Base-by-base conservation (phyloP, 1,140 invertebrate species). In the Aphelenchoides fujianensis region DNA sequence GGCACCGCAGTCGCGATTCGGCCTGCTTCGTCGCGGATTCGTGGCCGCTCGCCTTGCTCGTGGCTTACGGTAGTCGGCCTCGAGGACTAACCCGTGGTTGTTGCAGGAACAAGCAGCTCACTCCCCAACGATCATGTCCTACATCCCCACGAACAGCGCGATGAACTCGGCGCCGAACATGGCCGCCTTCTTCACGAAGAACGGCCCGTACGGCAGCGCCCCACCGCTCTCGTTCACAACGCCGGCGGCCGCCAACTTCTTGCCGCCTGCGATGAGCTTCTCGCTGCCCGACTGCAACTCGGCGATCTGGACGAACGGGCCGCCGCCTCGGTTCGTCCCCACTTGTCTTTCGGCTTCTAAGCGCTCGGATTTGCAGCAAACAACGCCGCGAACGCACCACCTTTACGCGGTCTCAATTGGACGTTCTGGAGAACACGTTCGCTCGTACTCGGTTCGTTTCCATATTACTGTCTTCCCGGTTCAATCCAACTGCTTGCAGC, bases 361-460 rank as follows among this genome's bases (percentile, higher is more conserved):
- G 2, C n/a, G n/a, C 1, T 19, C n/a, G n/a, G 16, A 66, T 82
- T 82, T 67, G 62, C 70, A 82, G 95, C 62, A 98, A 98, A 86
- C 95, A 98, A 86, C 88, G 96, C 9, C 86, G 96, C 37, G 96
- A 99, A 84, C 85, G 96, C 63, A 99, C 96, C 23, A 99, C 96
- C 30, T 99, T 98, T 86, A 97, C 95, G 1, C 87, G 95, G 53
- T 92, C 93, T 2, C 96, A 99, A 84, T 87, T 99, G 69, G 94
- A 97, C 84, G 89, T 97, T 0, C 87, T 98, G 53, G 96, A 98
- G 86, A 88, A 91, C 0, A 88, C 97, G 9, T 99, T 98, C 87
- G 90, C 90, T 63, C 97, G 97, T 87, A 98, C 94, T 0, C 88
- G 94, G n/a, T n/a, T n/a, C n/a, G n/a, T n/a, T n/a, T n/a, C n/a